Percentiles rank a stretch among this genome's conserved stretches.
Conservation (phyloP, 2,797 vertebrate species). For the Sternotherus odoratus region DNA sequence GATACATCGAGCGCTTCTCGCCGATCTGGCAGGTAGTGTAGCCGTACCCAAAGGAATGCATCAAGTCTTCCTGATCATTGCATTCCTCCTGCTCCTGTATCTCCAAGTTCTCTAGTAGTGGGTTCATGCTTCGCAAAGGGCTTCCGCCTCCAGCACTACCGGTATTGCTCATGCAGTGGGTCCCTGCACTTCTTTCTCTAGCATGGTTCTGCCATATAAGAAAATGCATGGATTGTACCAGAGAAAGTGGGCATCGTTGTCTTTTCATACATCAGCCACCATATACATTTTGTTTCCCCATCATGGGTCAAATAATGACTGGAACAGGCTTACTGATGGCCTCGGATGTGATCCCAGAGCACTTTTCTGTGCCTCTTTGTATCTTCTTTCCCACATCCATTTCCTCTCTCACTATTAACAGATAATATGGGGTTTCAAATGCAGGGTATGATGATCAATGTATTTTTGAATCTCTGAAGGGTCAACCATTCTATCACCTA, state of each 20-base stretch:
- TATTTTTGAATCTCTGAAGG: background rate
- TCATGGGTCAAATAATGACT: background rate
- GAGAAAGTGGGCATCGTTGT: background rate
- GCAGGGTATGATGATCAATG: background rate
- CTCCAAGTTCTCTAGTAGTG: background rate
- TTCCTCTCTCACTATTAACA: background rate
- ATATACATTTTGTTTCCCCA: background rate
- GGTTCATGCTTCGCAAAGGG: too few relatives aligned
- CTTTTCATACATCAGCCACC: background rate
- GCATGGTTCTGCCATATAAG: background rate
- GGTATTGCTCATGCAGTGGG: background rate
- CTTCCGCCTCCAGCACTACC: background rate
- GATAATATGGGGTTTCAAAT: background rate
- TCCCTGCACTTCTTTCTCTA: background rate
- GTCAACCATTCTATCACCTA: background rate
- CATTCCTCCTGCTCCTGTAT: background rate
- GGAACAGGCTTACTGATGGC: too few relatives aligned
- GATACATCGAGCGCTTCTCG: too few relatives aligned
- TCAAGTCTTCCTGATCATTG: background rate
- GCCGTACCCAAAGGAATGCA: background rate
- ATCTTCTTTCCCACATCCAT: background rate
- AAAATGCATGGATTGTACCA: too few relatives aligned
- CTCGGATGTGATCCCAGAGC: background rate
- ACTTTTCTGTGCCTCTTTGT: background rate
- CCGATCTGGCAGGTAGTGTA: too few relatives aligned